Conservation (phyloP, 1,140 invertebrate genomes). For the Meloidogyne hapla region DNA sequence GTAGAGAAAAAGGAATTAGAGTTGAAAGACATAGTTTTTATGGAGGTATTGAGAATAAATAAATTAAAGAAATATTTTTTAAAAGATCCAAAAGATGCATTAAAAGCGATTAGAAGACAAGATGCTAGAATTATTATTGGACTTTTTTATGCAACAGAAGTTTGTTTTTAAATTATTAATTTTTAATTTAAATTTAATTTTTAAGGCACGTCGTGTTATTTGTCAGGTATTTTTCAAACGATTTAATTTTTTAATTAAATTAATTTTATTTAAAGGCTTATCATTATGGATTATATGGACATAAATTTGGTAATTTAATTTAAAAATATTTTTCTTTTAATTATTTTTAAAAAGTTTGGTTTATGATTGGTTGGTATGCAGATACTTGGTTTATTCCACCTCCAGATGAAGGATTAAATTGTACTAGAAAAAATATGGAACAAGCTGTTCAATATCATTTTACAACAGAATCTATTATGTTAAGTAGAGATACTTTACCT, state of each 20-base stretch:
- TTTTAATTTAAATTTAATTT: neutral
- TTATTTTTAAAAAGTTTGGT: slow-evolving; percentile 74
- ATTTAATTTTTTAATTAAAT: neutral
- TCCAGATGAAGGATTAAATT: slow-evolving; percentile 84
- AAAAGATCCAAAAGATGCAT: slow-evolving; percentile 69
- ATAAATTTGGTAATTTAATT: slow-evolving; percentile 74
- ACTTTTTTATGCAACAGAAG: slow-evolving; percentile 91
- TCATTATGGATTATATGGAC: slow-evolving; percentile 88
- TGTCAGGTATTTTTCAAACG: slow-evolving; percentile 76
- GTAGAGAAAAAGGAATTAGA: slow-evolving; percentile 86
- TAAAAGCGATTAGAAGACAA: slow-evolving; percentile 83
- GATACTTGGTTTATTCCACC: slow-evolving; percentile 92
- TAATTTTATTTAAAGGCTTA: slow-evolving; percentile 69
- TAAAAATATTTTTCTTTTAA: neutral
- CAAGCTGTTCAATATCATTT: slow-evolving; percentile 91
- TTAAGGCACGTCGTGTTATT: slow-evolving; percentile 79
- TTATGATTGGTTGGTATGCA: slow-evolving; percentile 99
- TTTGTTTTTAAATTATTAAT: neutral
- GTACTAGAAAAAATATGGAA: slow-evolving; percentile 75
- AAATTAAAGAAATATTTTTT: neutral
- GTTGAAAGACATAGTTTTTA: slow-evolving; percentile 93
- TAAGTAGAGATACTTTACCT: slow-evolving; percentile 65
- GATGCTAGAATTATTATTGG: slow-evolving; percentile 95
- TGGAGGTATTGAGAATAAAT: slow-evolving; percentile 71
- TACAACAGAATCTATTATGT: slow-evolving; percentile 96